These are phyloP conservation scores for Petromus typicus DNA, from an alignment of 2,113 vertebrate genomes.

Conservation along the genomic window DNA sequence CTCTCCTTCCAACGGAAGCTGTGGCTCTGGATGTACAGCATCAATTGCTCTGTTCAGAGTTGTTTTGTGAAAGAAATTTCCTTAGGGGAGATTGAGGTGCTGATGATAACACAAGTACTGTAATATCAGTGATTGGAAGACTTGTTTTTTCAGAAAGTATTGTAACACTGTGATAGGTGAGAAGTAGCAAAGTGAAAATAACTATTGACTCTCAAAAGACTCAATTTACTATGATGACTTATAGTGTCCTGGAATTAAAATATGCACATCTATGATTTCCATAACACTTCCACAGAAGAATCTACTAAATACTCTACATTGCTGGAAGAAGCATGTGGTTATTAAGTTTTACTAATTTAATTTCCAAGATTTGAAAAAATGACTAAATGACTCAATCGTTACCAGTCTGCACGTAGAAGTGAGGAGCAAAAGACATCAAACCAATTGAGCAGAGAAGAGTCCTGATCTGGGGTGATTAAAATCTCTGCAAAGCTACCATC, in stretches of 20 bases:
- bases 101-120: background rate
- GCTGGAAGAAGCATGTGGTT: background rate
- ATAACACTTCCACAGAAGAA: background rate
- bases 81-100: background rate
- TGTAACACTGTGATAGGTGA: background rate
- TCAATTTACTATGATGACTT: background rate
- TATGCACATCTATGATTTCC: background rate
- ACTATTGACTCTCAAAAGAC: background rate
- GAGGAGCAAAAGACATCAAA: background rate
- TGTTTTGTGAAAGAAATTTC: background rate
- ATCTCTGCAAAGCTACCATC: background rate
- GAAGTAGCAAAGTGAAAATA: background rate
- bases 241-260: background rate
- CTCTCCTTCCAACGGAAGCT: conserved; percentile 86
- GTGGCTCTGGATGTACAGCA: conserved; percentile 90
- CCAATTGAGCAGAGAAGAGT: background rate
- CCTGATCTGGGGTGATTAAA: background rate
- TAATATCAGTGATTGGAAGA: background rate
- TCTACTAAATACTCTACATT: background rate
- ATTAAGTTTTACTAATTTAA: background rate
- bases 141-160: background rate
- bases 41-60: conserved; percentile 86
- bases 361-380: conserved; percentile 46
- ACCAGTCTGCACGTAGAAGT: background rate
- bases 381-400: background rate